phyloP scores from a whole-genome alignment of 2,113 vertebrate genomes.

The Takifugu flavidus region DNA sequence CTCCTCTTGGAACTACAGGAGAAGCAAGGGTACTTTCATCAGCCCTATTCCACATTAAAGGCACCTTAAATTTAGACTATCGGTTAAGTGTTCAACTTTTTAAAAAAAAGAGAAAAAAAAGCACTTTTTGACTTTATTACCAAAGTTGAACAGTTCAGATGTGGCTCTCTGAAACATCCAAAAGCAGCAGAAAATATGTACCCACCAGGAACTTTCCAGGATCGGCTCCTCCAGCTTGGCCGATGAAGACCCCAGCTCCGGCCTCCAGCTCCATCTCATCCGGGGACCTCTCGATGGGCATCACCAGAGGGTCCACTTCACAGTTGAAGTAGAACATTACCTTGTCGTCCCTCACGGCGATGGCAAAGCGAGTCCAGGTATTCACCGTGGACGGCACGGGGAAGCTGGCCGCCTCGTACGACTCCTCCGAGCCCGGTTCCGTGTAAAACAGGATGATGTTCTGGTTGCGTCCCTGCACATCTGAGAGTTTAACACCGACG shows the following conservation, averaged over 20 bases:
- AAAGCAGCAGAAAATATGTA: neutral
- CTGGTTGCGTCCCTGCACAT: slow-evolving; percentile 67
- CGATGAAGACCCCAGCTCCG: slow-evolving; percentile 85
- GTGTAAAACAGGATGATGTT: slow-evolving; percentile 87
- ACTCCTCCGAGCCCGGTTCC: slow-evolving; percentile 73
- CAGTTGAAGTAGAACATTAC: slow-evolving; percentile 85
- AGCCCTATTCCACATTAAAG: too few relatives aligned
- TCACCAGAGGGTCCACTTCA: slow-evolving; percentile 69
- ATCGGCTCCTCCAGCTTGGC: slow-evolving; percentile 86
- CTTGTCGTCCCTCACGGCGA: slow-evolving; percentile 78
- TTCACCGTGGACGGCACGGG: slow-evolving; percentile 76
- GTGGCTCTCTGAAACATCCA: neutral
- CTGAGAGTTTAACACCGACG: slow-evolving; percentile 84
- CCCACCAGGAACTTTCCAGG: slow-evolving; percentile 87
- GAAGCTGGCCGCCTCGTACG: slow-evolving; percentile 81
- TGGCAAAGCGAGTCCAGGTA: slow-evolving; percentile 84
- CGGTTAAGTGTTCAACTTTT: too few relatives aligned
- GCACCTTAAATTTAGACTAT: too few relatives aligned
- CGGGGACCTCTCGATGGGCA: slow-evolving; percentile 73
- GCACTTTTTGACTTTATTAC: too few relatives aligned
- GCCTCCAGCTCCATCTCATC: slow-evolving; percentile 84
- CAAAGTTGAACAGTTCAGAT: too few relatives aligned
- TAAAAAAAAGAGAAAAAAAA: too few relatives aligned
- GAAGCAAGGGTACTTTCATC: too few relatives aligned
- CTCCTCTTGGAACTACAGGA: too few relatives aligned